Base-by-base conservation (phyloP, 2,888 invertebrate species). In the Diaphora mendica region DNA sequence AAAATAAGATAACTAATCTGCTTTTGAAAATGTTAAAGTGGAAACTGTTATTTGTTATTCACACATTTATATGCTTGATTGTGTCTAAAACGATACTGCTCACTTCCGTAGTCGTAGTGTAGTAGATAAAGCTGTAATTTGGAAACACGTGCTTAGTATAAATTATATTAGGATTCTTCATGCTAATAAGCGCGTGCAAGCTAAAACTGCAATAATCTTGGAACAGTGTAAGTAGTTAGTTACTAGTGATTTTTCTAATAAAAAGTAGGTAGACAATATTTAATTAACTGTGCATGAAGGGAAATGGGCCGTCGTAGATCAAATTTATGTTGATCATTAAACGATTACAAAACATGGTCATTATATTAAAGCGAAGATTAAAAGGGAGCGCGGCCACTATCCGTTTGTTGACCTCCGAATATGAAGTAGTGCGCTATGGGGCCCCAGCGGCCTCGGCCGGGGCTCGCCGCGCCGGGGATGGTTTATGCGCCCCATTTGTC, bases 351-450 rank as follows among this genome's bases (percentile, higher is more conserved):
- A 75, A 74, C 66, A 71, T 59, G 42, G 68, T 68, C 64, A 74
- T 74, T 72, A 76, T 74, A 76, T 75, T 77, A 74, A 75, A 74
- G 72, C 64, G 69, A 72, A 70, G 72, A 70, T 69, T 79, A 78
- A 76, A 79, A 74, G 70, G 78, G 81, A 75, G 79, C 73, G 76
- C 74, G 76, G 72, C 59, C 72, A 71, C 66, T 78, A 80, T 79
- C 79, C 82, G 84, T 85, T 83, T 78, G 77, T 84, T 82, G 82
- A 85, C 83, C 82, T 80, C 78, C 74, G 51, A 76, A 75, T 73
- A 82, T 83, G 82, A 83, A 77, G 77, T 80, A 80, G 80, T 79
- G 82, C 74, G 77, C 70, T 44, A 51, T 66, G 69, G 69, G 59
- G 44, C 55, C 70, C 33, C 48, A n/a, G 35, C 51, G n/a, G 68